phyloP scores from a whole-genome alignment of 1,140 invertebrate genomes.

The Phthorimaea operculella region DNA sequence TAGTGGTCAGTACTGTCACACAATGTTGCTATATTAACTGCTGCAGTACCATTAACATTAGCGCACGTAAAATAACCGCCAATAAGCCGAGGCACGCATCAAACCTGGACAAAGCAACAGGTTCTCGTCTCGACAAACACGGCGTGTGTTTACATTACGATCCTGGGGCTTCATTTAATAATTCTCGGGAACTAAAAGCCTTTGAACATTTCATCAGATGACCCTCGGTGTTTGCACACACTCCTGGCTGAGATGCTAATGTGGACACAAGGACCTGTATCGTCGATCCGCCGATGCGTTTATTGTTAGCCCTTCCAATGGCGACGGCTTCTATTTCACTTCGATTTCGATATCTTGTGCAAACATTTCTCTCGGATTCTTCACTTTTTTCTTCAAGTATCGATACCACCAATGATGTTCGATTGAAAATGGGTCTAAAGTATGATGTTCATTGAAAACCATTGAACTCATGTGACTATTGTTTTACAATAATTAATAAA shows the following conservation, averaged over 20 bases:
- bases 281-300: constrained; percentile 60
- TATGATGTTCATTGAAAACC: too few species aligned
- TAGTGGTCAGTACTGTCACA: constrained; percentile 14
- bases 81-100: constrained; percentile 61
- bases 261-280: constrained; percentile 66
- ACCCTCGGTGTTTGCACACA: constrained; percentile 65
- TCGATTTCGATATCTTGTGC: constrained; percentile 45
- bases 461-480: too few species aligned
- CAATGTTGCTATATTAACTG: constrained; percentile 55
- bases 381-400: constrained; percentile 17
- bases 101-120: constrained; percentile 63
- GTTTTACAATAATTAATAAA: too few species aligned
- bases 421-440: too few species aligned
- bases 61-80: constrained; percentile 62
- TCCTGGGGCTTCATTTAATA: constrained; percentile 67
- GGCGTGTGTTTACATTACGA: constrained; percentile 61
- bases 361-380: constrained; percentile 30
- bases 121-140: constrained; percentile 60
- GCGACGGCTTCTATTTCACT: constrained; percentile 46
- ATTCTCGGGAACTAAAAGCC: constrained; percentile 68
- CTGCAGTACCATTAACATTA: constrained; percentile 54
- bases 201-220: constrained; percentile 68
- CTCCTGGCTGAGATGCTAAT: constrained; percentile 64
- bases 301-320: constrained; percentile 55
- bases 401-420: too few species aligned